phyloP scores from a whole-genome alignment of 2,888 invertebrate genomes.

The Tolmerus cingulatus region DNA sequence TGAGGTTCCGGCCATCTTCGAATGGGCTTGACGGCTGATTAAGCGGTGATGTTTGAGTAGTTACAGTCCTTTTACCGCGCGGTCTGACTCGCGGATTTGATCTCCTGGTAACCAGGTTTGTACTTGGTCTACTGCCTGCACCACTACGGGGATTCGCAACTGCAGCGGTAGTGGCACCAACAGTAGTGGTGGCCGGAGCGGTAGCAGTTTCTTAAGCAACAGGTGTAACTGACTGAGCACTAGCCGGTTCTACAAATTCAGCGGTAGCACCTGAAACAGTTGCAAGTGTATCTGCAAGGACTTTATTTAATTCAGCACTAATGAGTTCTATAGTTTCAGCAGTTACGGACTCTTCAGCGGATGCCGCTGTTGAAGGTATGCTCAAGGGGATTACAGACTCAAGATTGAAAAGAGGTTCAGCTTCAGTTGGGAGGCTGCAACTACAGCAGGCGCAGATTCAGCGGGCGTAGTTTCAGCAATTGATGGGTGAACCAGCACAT shows the following conservation, averaged over 20 bases:
- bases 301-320: not conserved
- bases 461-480: not conserved
- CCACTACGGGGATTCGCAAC: not conserved
- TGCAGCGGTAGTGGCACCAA: not conserved
- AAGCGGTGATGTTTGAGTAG: constrained; percentile 48
- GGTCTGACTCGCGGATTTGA: not conserved
- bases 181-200: not conserved
- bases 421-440: not conserved
- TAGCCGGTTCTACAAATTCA: not conserved
- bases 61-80: constrained; percentile 18
- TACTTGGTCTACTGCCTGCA: not conserved
- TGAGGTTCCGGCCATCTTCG: constrained; percentile 75
- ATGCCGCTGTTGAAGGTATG: not conserved
- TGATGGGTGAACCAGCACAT: not conserved
- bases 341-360: not conserved
- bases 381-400: not conserved
- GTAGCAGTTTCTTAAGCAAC: not conserved
- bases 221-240: not conserved
- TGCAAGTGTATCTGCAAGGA: not conserved
- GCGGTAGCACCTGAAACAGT: not conserved
- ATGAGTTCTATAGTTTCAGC: not conserved
- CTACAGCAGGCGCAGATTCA: not conserved
- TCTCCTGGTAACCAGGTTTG: not conserved
- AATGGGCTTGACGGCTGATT: constrained; percentile 54
- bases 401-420: not conserved